Evolutionary conservation across 2,113 vertebrate genomes (phyloP).

Genomic region (human): DNA sequence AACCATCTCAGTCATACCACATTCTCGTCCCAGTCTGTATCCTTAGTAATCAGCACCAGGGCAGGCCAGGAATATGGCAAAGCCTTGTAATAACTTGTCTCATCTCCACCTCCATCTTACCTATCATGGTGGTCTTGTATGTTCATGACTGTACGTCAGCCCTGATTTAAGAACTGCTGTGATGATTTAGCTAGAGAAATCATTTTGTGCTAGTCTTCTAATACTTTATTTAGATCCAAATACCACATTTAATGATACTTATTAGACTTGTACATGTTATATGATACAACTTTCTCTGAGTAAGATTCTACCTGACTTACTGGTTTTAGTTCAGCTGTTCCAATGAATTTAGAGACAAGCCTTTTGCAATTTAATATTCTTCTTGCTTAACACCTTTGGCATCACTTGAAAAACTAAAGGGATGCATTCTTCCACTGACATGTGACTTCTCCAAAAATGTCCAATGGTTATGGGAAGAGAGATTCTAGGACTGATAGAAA

Average conservation of each 20-base stretch:
- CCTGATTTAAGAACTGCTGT: not conserved
- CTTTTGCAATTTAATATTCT: conserved; percentile 45
- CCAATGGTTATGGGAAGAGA: not conserved
- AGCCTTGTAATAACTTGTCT: not conserved
- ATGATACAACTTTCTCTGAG: conserved; percentile 29
- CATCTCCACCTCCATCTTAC: not conserved
- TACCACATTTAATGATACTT: not conserved
- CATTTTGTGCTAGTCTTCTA: not conserved
- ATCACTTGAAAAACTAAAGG: conserved; percentile 38
- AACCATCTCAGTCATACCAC: not conserved
- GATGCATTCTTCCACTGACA: not conserved
- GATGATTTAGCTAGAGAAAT: not conserved
- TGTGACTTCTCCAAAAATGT: not conserved
- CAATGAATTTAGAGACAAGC: conserved; percentile 33
- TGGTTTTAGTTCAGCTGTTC: conserved; percentile 69
- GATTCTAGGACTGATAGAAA: not conserved
- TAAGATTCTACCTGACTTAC: conserved; percentile 37
- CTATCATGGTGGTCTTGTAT: not conserved
- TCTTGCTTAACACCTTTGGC: conserved; percentile 60
- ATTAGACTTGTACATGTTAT: not conserved
- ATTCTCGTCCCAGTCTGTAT: accelerated
- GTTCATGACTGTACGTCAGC: not conserved
- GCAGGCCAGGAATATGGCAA: not conserved
- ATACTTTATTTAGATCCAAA: conserved; percentile 14
- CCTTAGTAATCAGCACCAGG: not conserved